Base-by-base conservation (phyloP, 2,113 vertebrate species). In the Callionymus lyra region DNA sequence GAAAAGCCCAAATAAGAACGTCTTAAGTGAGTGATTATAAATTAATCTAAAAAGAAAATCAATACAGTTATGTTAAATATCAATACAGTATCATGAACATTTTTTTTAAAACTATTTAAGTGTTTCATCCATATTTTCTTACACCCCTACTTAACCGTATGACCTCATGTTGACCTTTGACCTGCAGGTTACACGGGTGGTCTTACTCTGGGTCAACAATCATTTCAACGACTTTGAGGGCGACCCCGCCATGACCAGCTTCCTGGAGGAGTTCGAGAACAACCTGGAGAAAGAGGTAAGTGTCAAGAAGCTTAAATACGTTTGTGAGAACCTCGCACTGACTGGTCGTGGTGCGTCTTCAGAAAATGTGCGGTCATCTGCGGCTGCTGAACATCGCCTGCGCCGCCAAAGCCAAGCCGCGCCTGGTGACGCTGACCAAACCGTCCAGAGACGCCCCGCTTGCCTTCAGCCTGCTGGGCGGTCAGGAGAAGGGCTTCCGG, bases 141-240 rank as follows among this genome's bases (percentile, higher is more conserved):
- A n/a, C n/a, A n/a, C n/a, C n/a, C n/a, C n/a, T 27, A 27, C 8
- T 27, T 27, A 27, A 27, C 21, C n/a, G n/a, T n/a, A 27, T 27
- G 21, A 27, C 21, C 21, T 27, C 21, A 27, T 8, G 21, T 27
- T n/a, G n/a, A n/a, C n/a, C n/a, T n/a, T n/a, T n/a, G n/a, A 60
- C 5, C 70, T 79, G 34, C 79, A 99, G 95, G 95, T 99, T 81
- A 99, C 95, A 84, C 94, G 95, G 86, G 95, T 99, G 82, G 95
- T 99, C 74, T 84, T 99, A 84, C 83, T 98, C 72, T 99, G 95
- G 95, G 95, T 99, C 67, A 99, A 99, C 87, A 99, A 99, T 90
- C 95, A 99, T 87, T 99, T 99, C 84, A 99, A 98, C 66, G 95
- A 99, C 89, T 99, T 99, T 80, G 95, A 99, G 83, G 95, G 95